Conservation (phyloP, 1,140 invertebrate species). For the Heterodera schachtii region DNA sequence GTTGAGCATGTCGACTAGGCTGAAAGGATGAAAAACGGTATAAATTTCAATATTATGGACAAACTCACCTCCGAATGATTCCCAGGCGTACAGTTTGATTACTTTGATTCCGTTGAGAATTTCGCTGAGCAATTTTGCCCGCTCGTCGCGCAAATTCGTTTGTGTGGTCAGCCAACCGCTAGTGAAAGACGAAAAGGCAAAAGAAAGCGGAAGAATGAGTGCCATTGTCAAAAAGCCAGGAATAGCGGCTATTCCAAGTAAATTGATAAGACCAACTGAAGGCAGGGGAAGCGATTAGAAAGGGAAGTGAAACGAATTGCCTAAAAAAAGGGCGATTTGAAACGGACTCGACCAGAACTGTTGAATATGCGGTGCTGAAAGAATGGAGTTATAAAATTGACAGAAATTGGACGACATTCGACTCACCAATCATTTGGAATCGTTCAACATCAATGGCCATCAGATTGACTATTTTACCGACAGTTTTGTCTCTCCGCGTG, state of each 20-base stretch:
- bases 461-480: slow-evolving; percentile 73
- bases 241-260: slow-evolving; percentile 78
- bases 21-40: slow-evolving; percentile 73
- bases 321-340: slow-evolving; percentile 50
- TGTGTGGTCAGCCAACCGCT: slow-evolving; percentile 48
- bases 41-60: background rate
- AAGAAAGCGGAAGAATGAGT: slow-evolving; percentile 34
- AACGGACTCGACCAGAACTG: slow-evolving; percentile 62
- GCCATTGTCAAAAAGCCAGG: slow-evolving; percentile 87
- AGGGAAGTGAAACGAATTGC: background rate
- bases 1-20: slow-evolving; percentile 55
- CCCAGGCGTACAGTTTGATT: slow-evolving; percentile 91
- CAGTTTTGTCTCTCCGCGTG: slow-evolving; percentile 68
- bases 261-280: slow-evolving; percentile 66
- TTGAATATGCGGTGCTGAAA: slow-evolving; percentile 47
- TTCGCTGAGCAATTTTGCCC: slow-evolving; percentile 71
- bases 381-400: background rate
- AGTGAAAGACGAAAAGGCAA: slow-evolving; percentile 37
- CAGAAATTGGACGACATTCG: no score
- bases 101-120: slow-evolving; percentile 72
- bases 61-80: background rate
- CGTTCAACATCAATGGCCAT: slow-evolving; percentile 68
- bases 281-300: background rate
- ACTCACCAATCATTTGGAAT: slow-evolving; percentile 35
- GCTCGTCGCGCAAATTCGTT: slow-evolving; percentile 70